phyloP scores from a whole-genome alignment of 2,113 vertebrate species.

The Zosterops hypoxanthus region DNA sequence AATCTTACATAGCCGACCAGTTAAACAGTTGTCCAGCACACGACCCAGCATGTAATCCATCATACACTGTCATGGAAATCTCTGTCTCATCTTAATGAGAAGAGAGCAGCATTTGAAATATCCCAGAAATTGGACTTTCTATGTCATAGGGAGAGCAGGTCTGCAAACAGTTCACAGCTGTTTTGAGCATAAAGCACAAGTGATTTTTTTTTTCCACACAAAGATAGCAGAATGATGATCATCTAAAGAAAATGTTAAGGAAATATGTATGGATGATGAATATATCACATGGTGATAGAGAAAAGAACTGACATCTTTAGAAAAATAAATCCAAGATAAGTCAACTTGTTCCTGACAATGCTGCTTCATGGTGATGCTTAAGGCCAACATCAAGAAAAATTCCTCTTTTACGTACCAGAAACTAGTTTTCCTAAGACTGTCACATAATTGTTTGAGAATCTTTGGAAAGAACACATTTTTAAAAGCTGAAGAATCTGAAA shows the following conservation, averaged over 20 bases:
- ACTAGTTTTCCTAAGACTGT: background rate
- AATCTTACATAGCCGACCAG: background rate
- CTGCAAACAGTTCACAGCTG: background rate
- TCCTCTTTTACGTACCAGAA: background rate
- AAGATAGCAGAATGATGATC: background rate
- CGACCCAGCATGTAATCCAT: background rate
- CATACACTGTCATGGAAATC: background rate
- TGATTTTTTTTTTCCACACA: background rate
- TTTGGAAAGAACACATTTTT: background rate
- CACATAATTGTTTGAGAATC: background rate
- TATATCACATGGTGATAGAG: background rate
- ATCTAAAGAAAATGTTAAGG: background rate
- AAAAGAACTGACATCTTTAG: background rate
- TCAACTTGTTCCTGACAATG: background rate
- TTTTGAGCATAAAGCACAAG: background rate
- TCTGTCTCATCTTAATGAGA: background rate
- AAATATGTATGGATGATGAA: background rate
- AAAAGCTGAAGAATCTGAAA: background rate
- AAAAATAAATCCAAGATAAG: slow-evolving; percentile 33
- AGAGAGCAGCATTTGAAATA: background rate
- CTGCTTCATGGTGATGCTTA: background rate
- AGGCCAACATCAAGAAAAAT: slow-evolving; percentile 21
- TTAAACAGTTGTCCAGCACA: background rate
- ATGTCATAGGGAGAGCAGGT: background rate
- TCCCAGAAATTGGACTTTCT: background rate